A percentile compares a stretch with the other conserved stretches of the same genome.
These are phyloP conservation scores for Chironomus striatipennis DNA, from an alignment of 1,140 invertebrate genomes.

Conservation along the genomic window DNA sequence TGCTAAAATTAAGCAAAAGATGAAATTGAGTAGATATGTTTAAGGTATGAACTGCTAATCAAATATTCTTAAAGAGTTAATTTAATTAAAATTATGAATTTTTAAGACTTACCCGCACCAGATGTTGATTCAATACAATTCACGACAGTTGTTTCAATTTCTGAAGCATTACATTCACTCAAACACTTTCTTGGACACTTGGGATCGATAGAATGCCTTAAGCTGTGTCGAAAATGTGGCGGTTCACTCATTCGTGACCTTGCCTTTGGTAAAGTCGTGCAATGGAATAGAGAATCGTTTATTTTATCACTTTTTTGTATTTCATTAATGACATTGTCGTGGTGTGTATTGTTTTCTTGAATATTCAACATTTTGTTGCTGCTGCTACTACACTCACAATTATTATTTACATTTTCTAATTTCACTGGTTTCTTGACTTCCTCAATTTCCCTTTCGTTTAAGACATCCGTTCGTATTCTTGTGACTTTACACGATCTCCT, in stretches of 20 bases:
- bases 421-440: background rate
- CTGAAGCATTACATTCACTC: background rate
- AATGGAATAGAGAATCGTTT: background rate
- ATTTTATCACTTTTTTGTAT: too few relatives aligned
- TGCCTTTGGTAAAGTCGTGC: background rate
- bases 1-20: too few relatives aligned
- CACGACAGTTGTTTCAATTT: background rate
- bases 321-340: too few relatives aligned
- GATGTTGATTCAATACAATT: background rate
- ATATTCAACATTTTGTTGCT: too few relatives aligned
- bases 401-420: too few relatives aligned
- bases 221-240: background rate
- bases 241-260: constrained; percentile 11
- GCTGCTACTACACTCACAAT: too few relatives aligned
- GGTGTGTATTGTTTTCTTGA: too few relatives aligned
- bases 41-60: too few relatives aligned
- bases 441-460: background rate
- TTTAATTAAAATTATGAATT: too few relatives aligned
- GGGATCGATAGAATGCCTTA: background rate
- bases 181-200: background rate
- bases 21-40: too few relatives aligned
- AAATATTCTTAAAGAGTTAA: too few relatives aligned
- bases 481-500: background rate
- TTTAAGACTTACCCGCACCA: background rate
- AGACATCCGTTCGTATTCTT: background rate